phyloP scores from a whole-genome alignment of 2,113 vertebrate species.

The Phainopepla nitens region DNA sequence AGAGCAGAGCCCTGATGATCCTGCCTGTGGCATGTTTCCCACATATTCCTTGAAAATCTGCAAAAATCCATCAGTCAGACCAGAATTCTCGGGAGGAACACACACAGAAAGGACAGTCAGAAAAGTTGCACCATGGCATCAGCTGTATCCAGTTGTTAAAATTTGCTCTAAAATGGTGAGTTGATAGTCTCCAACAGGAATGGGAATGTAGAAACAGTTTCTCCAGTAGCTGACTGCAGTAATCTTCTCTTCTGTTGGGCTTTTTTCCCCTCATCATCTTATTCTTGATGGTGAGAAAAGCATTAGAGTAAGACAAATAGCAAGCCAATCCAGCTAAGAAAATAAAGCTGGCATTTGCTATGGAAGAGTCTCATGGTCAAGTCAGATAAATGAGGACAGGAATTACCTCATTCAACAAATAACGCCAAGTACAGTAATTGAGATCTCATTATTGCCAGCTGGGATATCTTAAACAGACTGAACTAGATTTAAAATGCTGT shows the following conservation, averaged over 20 bases:
- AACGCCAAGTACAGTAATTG: constrained; percentile 4
- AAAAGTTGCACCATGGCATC: not conserved
- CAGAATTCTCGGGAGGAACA: not conserved
- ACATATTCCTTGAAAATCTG: not conserved
- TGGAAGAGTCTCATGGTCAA: not conserved
- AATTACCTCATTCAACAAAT: constrained; percentile 15
- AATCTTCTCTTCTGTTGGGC: not conserved
- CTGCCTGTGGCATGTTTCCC: not conserved
- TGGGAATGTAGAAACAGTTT: not conserved
- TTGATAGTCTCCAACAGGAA: not conserved
- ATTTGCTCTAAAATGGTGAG: not conserved
- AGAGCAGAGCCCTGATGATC: not conserved
- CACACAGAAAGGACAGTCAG: not conserved
- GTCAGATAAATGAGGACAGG: not conserved
- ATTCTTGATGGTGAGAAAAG: not conserved
- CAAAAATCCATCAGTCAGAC: not conserved
- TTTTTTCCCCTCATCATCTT: not conserved
- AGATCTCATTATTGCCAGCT: not conserved
- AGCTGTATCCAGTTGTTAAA: not conserved
- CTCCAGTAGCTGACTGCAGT: not conserved
- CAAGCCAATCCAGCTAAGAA: not conserved
- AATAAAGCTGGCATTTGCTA: not conserved
- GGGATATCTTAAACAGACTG: not conserved
- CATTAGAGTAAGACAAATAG: not conserved
- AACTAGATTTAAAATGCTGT: not conserved